Base-by-base conservation (phyloP, 2,888 invertebrate genomes). In the Trachelus iudaicus region DNA sequence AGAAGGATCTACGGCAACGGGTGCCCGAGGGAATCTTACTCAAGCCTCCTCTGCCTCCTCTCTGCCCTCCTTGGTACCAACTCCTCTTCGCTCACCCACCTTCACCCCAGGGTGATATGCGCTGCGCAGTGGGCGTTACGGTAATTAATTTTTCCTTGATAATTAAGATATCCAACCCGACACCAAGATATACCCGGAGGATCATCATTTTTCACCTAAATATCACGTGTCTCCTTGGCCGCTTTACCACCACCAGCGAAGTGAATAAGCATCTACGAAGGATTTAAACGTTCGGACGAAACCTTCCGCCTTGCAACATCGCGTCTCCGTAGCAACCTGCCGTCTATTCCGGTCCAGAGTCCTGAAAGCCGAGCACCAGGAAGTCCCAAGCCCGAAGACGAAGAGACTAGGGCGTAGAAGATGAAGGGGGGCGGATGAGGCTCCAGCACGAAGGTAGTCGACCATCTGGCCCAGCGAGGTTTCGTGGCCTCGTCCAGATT, bases 61-160 rank as follows among this genome's bases (percentile, higher is more conserved):
- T 56, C 56, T 9, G 23, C 56, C 56, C 56, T 56, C 56, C 56
- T 2, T 75, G 75, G 79, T 75, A 73, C 79, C 73, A 75, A 69
- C 79, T 69, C 73, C 69, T 77, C 76, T 77, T n/a, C n/a, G n/a
- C 76, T 75, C 73, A 79, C 76, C 75, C 76, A 76, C 78, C 78
- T 31, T 76, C 77, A 34, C 76, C 56, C 37, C 76, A 34, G 69
- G 35, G 74, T 34, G 30, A 23, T 31, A 35, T 34, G 73, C 13
- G 34, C 75, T 75, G 75, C 83, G 75, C 78, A 80, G 85, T 88
- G 87, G 88, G 89, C 88, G 88, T 88, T 87, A 81, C 84, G 81
- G 84, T 89, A 88, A 89, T 89, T 88, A 89, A 89, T 89, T 89
- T 89, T 87, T 86, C 83, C 87, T 83, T 77, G 85, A 89, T 88